phyloP scores from a whole-genome alignment of 2,113 vertebrate species.

The Myotis brandtii region DNA sequence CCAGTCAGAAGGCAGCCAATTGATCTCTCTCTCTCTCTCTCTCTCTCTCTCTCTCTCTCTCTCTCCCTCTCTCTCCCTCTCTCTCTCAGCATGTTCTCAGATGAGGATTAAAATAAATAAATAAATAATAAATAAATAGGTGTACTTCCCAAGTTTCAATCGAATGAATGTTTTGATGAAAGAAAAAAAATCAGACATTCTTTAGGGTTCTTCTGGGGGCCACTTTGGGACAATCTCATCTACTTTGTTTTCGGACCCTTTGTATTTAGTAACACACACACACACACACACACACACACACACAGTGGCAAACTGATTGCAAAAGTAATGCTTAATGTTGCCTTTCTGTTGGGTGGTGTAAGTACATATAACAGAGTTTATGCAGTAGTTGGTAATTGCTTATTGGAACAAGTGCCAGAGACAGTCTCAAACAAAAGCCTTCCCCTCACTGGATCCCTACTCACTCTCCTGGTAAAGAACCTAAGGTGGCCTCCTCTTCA shows the following conservation, averaged over 20 bases:
- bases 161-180: neutral
- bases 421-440: neutral
- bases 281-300: neutral
- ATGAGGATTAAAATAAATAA: neutral
- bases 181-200: neutral
- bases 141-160: neutral
- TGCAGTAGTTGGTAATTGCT: neutral
- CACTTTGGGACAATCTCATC: neutral
- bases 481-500: neutral
- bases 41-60: too few species aligned
- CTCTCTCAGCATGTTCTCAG: neutral
- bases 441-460: neutral
- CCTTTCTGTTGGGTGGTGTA: neutral
- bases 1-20: neutral
- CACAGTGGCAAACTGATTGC: neutral
- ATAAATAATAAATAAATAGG: too few species aligned
- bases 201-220: neutral
- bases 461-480: neutral
- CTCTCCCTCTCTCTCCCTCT: too few species aligned
- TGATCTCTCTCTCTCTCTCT: neutral
- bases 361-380: neutral
- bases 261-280: neutral
- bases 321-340: neutral
- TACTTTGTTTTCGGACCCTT: neutral
- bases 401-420: neutral